These are phyloP conservation scores for Zapornia atra DNA, from an alignment of 2,113 vertebrate species.

Conservation along the genomic window DNA sequence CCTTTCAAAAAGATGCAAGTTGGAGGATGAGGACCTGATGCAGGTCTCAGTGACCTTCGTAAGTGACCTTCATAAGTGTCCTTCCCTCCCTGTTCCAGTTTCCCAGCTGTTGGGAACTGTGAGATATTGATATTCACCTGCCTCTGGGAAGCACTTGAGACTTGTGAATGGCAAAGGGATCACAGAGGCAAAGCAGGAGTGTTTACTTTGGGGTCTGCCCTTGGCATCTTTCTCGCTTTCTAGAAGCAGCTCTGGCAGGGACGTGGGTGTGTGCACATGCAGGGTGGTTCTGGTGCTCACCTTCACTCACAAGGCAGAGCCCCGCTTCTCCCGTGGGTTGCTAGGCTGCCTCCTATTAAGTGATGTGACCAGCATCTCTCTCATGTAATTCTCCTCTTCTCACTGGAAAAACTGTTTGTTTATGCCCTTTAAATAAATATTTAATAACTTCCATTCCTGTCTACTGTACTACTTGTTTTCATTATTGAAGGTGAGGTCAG, in stretches of 20 bases:
- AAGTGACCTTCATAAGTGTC: neutral
- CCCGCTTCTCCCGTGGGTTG: neutral
- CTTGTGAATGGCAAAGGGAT: fast-evolving
- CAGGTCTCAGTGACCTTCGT: neutral
- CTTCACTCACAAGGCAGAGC: neutral
- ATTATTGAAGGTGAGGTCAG: neutral
- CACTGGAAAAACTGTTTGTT: neutral
- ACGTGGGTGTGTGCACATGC: fast-evolving
- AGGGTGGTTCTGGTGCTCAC: neutral
- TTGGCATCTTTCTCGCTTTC: neutral
- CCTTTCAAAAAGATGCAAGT: neutral
- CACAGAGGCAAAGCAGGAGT: neutral
- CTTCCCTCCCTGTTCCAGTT: neutral
- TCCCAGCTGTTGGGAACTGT: neutral
- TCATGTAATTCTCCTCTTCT: neutral
- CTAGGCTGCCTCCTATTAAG: neutral
- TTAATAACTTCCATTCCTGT: neutral
- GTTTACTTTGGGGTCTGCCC: neutral
- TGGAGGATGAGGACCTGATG: neutral
- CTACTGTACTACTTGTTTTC: neutral
- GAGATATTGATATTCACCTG: neutral
- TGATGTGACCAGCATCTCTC: neutral
- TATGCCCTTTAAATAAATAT: slow-evolving; percentile 38
- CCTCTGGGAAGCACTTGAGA: neutral
- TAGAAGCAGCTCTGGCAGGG: neutral